A percentile compares a stretch with the other conserved stretches of the same genome.
Conservation (phyloP, 2,113 vertebrate species). For the Bos taurus region DNA sequence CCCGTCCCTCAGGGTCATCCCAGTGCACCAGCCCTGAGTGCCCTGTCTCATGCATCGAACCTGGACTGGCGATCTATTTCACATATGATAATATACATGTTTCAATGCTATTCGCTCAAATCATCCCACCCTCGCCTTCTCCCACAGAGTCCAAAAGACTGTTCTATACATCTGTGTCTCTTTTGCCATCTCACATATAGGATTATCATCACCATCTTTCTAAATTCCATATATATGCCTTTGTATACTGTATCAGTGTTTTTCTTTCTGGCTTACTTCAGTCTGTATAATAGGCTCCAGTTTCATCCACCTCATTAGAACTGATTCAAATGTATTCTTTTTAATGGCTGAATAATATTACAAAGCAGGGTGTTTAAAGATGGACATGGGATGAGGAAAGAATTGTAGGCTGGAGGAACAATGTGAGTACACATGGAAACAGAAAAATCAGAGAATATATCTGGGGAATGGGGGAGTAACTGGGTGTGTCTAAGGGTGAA, state of each 20-base stretch:
- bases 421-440: not conserved
- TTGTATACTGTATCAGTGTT: not conserved
- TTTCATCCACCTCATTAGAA: not conserved
- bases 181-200: not conserved
- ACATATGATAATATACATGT: not conserved
- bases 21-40: not conserved
- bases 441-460: not conserved
- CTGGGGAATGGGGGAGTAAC: not conserved
- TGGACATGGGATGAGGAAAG: not conserved
- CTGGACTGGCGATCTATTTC: not conserved
- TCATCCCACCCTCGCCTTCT: not conserved
- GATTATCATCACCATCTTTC: not conserved
- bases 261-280: not conserved
- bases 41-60: not conserved
- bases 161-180: not conserved
- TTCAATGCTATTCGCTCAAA: not conserved
- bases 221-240: not conserved
- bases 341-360: not conserved
- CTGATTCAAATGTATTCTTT: not conserved
- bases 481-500: not conserved
- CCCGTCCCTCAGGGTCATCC: not conserved
- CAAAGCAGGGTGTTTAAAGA: not conserved
- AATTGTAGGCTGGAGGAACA: not conserved
- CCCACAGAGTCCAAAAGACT: not conserved
- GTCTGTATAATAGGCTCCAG: not conserved